Evolutionary conservation across 2,113 vertebrate species (phyloP).

Genomic region (Rallus limicola): DNA sequence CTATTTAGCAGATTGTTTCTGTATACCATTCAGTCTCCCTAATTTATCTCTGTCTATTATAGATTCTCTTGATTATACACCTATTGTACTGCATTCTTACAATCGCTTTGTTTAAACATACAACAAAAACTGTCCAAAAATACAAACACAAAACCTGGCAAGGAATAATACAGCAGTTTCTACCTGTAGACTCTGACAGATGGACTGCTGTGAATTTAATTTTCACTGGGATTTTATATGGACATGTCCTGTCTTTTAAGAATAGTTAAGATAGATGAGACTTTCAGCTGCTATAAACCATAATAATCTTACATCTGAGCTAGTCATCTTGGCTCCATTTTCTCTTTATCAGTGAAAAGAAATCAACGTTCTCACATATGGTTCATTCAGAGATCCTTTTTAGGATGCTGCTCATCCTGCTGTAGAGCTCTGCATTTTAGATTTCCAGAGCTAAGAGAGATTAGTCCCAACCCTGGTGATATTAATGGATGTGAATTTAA

Average conservation of each 20-base stretch:
- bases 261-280: background rate
- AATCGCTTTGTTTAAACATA: background rate
- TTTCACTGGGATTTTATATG: background rate
- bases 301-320: background rate
- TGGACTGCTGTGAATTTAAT: background rate
- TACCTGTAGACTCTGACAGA: background rate
- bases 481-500: background rate
- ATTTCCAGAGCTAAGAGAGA: background rate
- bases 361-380: background rate
- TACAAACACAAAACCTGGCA: background rate
- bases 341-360: background rate
- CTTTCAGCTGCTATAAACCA: background rate
- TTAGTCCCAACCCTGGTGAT: background rate
- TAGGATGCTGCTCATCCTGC: background rate
- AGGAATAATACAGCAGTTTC: background rate
- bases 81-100: background rate
- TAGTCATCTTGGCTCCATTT: background rate
- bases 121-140: background rate
- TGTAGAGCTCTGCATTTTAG: background rate
- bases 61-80: background rate
- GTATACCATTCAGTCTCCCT: background rate
- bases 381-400: background rate
- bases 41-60: slow-evolving; percentile 34
- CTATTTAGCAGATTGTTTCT: background rate
- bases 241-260: background rate